Base-by-base conservation (phyloP, 1,140 invertebrate genomes). In the Uloborus diversus region DNA sequence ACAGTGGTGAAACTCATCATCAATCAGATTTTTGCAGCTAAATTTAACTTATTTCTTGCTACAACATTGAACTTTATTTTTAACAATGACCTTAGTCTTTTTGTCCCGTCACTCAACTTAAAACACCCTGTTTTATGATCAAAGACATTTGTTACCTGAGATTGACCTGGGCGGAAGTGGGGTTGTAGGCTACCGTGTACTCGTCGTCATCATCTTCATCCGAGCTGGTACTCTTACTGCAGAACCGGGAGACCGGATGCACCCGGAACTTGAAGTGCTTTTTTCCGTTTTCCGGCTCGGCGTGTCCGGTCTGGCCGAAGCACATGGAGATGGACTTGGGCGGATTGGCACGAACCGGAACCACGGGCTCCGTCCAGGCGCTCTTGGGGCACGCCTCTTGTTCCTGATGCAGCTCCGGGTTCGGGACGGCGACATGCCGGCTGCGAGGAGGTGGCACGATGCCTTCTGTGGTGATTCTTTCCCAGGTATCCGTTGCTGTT, bases 401-500 rank as follows among this genome's bases (percentile, higher is more conserved):
- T 37, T 81, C 75, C 3, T 68, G 49, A 13, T 82, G 56, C 0
- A 83, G 13, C 17, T 37, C 66, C 1, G 84, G 83, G 57, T 84
- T 84, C 14, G 83, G 83, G 17, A 85, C 81, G 7, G 85, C 85
- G 7, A 84, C 84, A 47, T 86, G 86, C n/a, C 92, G 91, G 0
- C 91, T 90, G 17, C 93, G 89, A 0, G 93, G 90, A 30, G 92
- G 90, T 0, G 94, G 94, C 85, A 91, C 91, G 11, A 91, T 87
- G 5, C 92, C 90, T 23, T 89, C 88, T 3, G 92, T 90, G n/a
- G 87, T 84, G 25, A 95, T 87, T 80, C 91, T 90, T 82, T 95
- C 93, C 93, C 93, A 95, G 0, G 88, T 90, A 86, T 94, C 92
- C 1, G 90, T 91, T 9, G 88, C 93, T 94, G 85, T 9, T n/a